Evolutionary conservation across 1,140 invertebrate genomes (phyloP).

Genomic region (Vollenhovia emeryi): DNA sequence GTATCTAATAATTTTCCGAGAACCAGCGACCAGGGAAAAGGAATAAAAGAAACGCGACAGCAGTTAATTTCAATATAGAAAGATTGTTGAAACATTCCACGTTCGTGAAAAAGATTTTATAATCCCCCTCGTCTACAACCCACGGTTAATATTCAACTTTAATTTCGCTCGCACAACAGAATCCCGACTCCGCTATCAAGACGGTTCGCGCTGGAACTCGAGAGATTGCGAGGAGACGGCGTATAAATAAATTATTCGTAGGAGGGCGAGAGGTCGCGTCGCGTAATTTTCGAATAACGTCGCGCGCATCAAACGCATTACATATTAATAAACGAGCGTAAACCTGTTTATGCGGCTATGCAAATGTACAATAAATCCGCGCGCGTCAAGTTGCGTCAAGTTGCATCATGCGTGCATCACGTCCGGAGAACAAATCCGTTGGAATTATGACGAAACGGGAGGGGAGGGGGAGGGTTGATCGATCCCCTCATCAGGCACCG

Average conservation of each 20-base stretch:
- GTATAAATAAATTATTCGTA: constrained; percentile 40
- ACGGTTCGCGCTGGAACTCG: background rate
- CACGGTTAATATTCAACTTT: constrained; percentile 25
- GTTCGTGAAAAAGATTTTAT: background rate
- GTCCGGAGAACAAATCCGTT: constrained; percentile 2
- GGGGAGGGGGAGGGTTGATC: too few relatives aligned
- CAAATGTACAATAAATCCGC: constrained; percentile 7
- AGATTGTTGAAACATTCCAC: background rate
- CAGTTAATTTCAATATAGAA: background rate
- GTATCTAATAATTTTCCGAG: background rate
- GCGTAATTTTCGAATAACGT: constrained; percentile 2
- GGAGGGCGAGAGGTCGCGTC: background rate
- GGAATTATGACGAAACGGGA: constrained; percentile 40
- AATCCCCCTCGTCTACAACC: background rate
- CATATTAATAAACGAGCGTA: background rate
- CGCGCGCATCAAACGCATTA: background rate
- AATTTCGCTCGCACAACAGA: constrained; percentile 2
- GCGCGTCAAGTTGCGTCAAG: background rate
- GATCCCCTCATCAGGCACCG: background rate
- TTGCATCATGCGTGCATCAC: background rate
- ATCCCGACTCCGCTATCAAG: constrained; percentile 25
- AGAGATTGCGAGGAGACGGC: background rate
- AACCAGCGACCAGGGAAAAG: too few relatives aligned
- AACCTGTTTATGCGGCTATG: background rate
- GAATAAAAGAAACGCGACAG: background rate